phyloP scores from a whole-genome alignment of 2,888 invertebrate species.

The Rhagium mordax region DNA sequence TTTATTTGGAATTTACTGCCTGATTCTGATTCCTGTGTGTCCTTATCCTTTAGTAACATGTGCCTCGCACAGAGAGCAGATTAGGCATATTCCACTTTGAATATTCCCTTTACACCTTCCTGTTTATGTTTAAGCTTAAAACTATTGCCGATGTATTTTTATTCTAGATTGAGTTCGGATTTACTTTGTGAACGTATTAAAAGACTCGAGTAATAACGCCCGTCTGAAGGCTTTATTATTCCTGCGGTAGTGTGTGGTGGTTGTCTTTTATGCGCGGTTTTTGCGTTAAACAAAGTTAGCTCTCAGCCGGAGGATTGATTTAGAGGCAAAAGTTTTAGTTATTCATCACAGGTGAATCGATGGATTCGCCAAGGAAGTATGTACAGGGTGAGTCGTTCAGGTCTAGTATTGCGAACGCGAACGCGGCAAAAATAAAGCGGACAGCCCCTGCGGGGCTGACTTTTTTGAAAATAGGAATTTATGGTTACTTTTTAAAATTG shows the following conservation, averaged over 20 bases:
- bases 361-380: no score
- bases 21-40: slow-evolving; percentile 28
- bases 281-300: background rate
- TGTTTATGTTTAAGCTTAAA: slow-evolving; percentile 12
- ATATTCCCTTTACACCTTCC: slow-evolving; percentile 14
- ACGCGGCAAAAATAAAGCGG: no score
- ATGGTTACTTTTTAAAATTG: no score
- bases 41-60: slow-evolving; percentile 30
- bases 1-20: slow-evolving; percentile 37
- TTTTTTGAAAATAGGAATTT: no score
- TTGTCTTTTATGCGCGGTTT: background rate
- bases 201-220: background rate
- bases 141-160: background rate
- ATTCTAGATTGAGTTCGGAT: background rate
- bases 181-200: background rate
- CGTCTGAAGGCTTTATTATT: background rate
- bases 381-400: no score
- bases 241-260: background rate
- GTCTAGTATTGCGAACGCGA: no score
- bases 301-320: background rate
- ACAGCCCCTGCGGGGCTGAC: no score
- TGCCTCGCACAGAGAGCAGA: slow-evolving; percentile 19
- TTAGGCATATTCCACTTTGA: slow-evolving; percentile 20
- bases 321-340: background rate
- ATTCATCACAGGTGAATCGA: background rate